Percentiles rank a stretch among this genome's conserved stretches.
phyloP scores from a whole-genome alignment of 2,888 invertebrate genomes.

The Caenorhabditis uteleia region DNA sequence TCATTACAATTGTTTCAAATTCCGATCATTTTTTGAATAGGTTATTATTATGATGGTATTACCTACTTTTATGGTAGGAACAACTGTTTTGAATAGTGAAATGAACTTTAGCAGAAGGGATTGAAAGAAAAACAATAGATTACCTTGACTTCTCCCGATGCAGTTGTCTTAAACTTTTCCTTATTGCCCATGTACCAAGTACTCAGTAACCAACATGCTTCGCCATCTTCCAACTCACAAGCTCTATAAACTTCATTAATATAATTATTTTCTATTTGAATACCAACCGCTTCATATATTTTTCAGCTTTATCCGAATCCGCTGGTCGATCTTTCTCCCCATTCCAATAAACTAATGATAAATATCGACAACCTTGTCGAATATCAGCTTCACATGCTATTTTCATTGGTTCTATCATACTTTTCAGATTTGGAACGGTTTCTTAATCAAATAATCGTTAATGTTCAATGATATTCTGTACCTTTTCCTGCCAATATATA shows the following conservation, averaged over 20 bases:
- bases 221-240: conserved; percentile 62
- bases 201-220: conserved; percentile 65
- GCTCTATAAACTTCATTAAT: conserved; percentile 33
- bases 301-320: conserved; percentile 57
- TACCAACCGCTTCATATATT: conserved; percentile 52
- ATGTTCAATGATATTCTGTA: conserved; percentile 11
- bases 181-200: conserved; percentile 66
- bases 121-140: too few species aligned
- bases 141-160: conserved; percentile 44
- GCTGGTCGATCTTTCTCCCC: conserved; percentile 57
- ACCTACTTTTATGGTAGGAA: too few species aligned
- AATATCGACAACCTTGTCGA: conserved; percentile 51
- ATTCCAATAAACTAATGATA: conserved; percentile 64
- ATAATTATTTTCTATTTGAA: too few species aligned
- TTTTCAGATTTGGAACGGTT: conserved; percentile 47
- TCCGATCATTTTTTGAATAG: too few species aligned
- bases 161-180: conserved; percentile 53
- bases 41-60: too few species aligned
- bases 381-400: conserved; percentile 60
- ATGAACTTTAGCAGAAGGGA: too few species aligned
- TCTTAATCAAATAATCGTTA: conserved; percentile 42
- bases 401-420: conserved; percentile 59
- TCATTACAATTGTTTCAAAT: too few species aligned
- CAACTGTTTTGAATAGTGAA: too few species aligned
- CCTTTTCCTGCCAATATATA: conserved; percentile 73